A percentile compares a stretch with the other conserved stretches of the same genome.
phyloP scores from a whole-genome alignment of 2,888 invertebrate species.

The Choristoneura rosaceana region DNA sequence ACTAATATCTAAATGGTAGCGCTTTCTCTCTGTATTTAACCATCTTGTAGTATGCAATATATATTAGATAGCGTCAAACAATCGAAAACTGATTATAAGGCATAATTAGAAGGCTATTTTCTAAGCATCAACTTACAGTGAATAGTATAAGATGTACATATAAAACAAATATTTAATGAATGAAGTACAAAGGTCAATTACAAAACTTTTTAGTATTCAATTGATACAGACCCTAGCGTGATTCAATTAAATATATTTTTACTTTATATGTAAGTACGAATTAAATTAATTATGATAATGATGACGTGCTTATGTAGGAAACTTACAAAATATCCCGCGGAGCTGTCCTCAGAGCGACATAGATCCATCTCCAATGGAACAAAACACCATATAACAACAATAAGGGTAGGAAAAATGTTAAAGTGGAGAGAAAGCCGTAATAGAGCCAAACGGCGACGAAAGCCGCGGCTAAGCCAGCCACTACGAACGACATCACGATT shows the following conservation, averaged over 20 bases:
- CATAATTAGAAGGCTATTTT: background rate
- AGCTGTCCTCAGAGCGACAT: conserved; percentile 89
- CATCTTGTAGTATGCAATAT: background rate
- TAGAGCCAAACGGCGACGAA: conserved; percentile 78
- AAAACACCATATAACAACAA: conserved; percentile 87
- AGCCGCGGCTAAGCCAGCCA: conserved; percentile 72
- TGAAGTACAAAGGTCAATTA: conserved; percentile 28
- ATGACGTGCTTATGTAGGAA: conserved; percentile 49
- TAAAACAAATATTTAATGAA: conserved; percentile 6
- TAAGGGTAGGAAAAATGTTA: conserved; percentile 86
- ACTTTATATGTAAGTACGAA: background rate
- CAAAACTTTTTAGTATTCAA: background rate
- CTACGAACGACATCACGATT: conserved; percentile 74
- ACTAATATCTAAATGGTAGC: too few relatives aligned
- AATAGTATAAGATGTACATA: background rate
- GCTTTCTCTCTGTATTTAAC: too few relatives aligned
- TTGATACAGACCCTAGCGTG: background rate
- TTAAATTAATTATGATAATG: conserved; percentile 17
- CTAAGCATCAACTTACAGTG: background rate
- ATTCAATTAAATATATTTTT: background rate
- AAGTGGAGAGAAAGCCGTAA: conserved; percentile 87
- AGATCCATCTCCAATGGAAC: conserved; percentile 91
- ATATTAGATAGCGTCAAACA: background rate
- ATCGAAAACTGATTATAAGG: background rate
- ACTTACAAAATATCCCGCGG: conserved; percentile 91